Base-by-base conservation (phyloP, 2,888 invertebrate genomes). In the Prosopocoilus inquinatus region DNA sequence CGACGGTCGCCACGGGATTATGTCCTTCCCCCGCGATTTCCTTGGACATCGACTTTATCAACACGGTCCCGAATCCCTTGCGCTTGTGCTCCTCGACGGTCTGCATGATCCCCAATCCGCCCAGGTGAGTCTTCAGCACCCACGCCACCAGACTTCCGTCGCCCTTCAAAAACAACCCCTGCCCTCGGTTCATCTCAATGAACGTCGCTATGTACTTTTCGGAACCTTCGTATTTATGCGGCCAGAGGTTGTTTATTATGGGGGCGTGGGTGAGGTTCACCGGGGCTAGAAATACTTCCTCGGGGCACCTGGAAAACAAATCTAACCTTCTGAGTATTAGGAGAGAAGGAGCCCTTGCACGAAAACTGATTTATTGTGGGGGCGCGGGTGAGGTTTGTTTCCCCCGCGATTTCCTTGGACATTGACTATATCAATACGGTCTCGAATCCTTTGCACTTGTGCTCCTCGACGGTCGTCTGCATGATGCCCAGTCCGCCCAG, bases 171-270 rank as follows among this genome's bases (percentile, higher is more conserved):
- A 50, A 50, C 20, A 50, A 9, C 11, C 50, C 50, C 11, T 34
- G 34, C 8, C 43, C 38, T 5, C 3, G 11, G n/a, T 35, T 50
- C 50, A 45, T 44, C 4, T 34, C 44, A 8, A 50, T 44, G 20
- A 50, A 35, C 11, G 8, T 9, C 2, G 34, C 32, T 9, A 50
- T 12, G 20, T 50, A 45, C 20, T 47, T 20, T 7, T 61, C 64
- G 7, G 66, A 64, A 12, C 60, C 59, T 49, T 57, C 43, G 49
- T 58, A 64, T 5, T 41, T 58, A 49, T 64, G 64, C 1, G 64
- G 62, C 66, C 66, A 66, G 9, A 57, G 35, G 7, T 41, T 11
- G 47, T 64, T 60, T 12, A 67, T 60, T 9, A 52, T 52, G 34
- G 9, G 38, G 33, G 46, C 53, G 51, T 53, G 48, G 15, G 15